A percentile compares a stretch with the other conserved stretches of the same genome.
These are phyloP conservation scores for Mastomys natalensis DNA, from an alignment of 2,113 vertebrate species.

Conservation along the genomic window DNA sequence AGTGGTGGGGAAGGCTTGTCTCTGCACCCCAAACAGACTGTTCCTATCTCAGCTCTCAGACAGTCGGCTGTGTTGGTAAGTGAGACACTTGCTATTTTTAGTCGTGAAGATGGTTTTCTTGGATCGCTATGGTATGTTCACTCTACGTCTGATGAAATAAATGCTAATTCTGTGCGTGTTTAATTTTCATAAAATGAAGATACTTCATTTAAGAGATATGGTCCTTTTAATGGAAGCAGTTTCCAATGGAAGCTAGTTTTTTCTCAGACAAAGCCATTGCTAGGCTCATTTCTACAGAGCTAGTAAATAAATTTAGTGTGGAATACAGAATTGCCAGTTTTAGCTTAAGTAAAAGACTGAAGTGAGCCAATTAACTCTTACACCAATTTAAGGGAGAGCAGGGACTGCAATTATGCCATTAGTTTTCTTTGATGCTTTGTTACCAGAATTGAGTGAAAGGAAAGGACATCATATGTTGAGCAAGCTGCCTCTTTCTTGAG, in stretches of 20 bases:
- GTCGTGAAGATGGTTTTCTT: conserved; percentile 45
- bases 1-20: not conserved
- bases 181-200: conserved; percentile 43
- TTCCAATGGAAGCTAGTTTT: conserved; percentile 35
- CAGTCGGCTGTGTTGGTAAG: conserved; percentile 7
- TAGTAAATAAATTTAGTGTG: conserved; percentile 40
- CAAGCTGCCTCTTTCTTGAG: conserved; percentile 19
- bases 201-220: not conserved
- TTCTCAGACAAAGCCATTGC: conserved; percentile 33
- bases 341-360: conserved; percentile 43
- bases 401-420: not conserved
- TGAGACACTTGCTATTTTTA: conserved; percentile 42
- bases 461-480: not conserved
- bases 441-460: not conserved
- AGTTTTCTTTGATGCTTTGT: conserved; percentile 4
- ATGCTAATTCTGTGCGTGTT: conserved; percentile 34
- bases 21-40: conserved; percentile 4
- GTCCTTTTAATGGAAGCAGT: conserved; percentile 13
- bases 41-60: not conserved
- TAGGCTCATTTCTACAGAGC: not conserved
- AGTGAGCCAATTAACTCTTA: conserved; percentile 35
- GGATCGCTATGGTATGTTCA: conserved; percentile 28
- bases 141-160: not conserved
- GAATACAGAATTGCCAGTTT: not conserved
- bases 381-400: not conserved